Base-by-base conservation (phyloP, 2,113 vertebrate genomes). In the Malurus elegans region DNA sequence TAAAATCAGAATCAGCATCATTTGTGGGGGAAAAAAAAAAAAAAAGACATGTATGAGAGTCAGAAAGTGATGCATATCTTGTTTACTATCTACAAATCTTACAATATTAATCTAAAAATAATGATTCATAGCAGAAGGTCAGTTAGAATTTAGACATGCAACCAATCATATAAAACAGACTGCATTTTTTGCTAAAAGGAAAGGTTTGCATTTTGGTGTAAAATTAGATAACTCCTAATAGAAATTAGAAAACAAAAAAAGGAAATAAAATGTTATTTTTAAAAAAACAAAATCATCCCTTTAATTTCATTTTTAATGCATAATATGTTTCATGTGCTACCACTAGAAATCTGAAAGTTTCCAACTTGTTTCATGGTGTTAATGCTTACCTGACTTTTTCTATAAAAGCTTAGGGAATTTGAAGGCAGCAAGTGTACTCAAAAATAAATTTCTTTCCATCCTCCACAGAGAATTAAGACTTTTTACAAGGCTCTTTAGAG, bases 231-330 rank as follows among this genome's bases (percentile, higher is more conserved):
- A 4, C 9, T 50, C 24, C 29, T 38, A 62, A 54, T 2, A 61
- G 10, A 80, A 84, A 53, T 18, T 8, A n/a, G 10, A 2, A 21
- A 25, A 38, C 6, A 1, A 38, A 19, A 19, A 8, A 58, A 21
- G 3, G 2, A 28, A 21, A 15, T 24, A 25, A 45, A 18, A 3
- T 1, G 0, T 10, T 51, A 4, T 29, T 73, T 78, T 72, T 44
- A 56, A 25, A 64, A 67, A 48, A 75, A 50, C 8, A 9, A 6
- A 69, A 65, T 18, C 3, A 69, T 36, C 6, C 2, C 44, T 20
- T 86, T 70, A 8, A 42, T 57, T 86, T 86, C 40, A 29, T 65
- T 76, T 90, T 78, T 78, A 81, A 53, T 66, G 8, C 21, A 8
- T 36, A 51, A 60, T 57, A 32, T 16, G 23, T 54, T 70, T 69